Evolutionary conservation across 2,888 invertebrate genomes (phyloP).

Genomic region (Fragum whitleyi): DNA sequence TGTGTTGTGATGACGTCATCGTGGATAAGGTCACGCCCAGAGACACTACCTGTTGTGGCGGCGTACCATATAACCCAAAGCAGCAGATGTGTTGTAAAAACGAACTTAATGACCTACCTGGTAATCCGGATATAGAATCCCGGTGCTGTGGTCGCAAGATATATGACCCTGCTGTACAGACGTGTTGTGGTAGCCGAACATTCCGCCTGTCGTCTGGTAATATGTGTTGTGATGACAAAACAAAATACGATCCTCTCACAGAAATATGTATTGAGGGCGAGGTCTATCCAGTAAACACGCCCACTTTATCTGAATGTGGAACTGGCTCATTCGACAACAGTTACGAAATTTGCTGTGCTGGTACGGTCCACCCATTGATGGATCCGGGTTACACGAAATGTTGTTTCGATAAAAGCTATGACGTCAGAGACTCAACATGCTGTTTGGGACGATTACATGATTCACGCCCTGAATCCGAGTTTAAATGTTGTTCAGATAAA

Average conservation of each 20-base stretch:
- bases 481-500: constrained; percentile 29
- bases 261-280: constrained; percentile 1
- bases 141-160: constrained; percentile 12
- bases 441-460: constrained; percentile 21
- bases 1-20: constrained; percentile 33
- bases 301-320: constrained; percentile 25
- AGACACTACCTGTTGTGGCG: constrained; percentile 35
- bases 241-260: neutral
- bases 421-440: constrained; percentile 27
- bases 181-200: constrained; percentile 6
- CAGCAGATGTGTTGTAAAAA: constrained; percentile 36
- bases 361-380: neutral
- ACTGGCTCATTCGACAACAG: neutral
- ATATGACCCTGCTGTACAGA: neutral
- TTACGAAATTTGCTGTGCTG: constrained; percentile 36
- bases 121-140: neutral
- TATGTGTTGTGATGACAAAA: neutral
- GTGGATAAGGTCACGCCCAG: constrained; percentile 9
- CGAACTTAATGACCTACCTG: constrained; percentile 1
- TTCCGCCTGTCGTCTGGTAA: neutral
- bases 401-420: constrained; percentile 27
- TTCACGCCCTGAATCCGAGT: neutral
- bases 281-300: neutral
- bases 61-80: constrained; percentile 14
- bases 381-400: constrained; percentile 5